phyloP scores from a whole-genome alignment of 1,140 invertebrate genomes.

The Drosophila athabasca region DNA sequence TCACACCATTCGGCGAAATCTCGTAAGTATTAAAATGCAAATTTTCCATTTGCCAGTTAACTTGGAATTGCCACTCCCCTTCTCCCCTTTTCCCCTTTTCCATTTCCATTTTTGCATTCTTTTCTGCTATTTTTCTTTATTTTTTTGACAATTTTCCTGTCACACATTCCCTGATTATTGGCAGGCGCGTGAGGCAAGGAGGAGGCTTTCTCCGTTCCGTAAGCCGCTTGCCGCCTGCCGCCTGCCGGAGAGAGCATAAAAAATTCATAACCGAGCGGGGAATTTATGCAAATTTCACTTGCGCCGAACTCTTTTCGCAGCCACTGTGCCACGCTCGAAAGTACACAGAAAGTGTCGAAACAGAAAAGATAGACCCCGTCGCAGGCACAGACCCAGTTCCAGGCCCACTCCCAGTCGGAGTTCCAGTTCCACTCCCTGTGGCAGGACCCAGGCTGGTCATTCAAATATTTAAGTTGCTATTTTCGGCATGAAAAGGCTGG shows the following conservation, averaged over 20 bases:
- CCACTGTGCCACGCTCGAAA: conserved; percentile 21
- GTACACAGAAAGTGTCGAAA: conserved; percentile 27
- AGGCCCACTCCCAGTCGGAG: too few species aligned
- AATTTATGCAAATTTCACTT: conserved; percentile 79
- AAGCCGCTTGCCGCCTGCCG: conserved; percentile 37
- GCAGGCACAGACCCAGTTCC: not conserved
- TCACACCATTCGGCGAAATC: conserved; percentile 98
- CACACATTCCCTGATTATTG: conserved; percentile 62
- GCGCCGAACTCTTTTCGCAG: conserved; percentile 68
- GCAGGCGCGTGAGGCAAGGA: conserved; percentile 49
- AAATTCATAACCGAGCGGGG: conserved; percentile 69
- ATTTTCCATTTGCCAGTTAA: conserved; percentile 71
- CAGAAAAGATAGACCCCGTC: not conserved
- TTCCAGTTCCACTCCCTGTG: too few species aligned
- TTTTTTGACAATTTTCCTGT: conserved; percentile 38
- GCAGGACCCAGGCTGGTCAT: conserved; percentile 7
- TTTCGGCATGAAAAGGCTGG: conserved; percentile 65
- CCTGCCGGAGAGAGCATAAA: conserved; percentile 62
- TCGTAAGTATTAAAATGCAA: conserved; percentile 87
- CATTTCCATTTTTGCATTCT: conserved; percentile 31
- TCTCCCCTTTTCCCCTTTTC: too few species aligned
- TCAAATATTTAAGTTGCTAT: conserved; percentile 75
- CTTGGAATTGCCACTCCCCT: conserved; percentile 54
- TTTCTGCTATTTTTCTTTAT: conserved; percentile 3
- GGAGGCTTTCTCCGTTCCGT: conserved; percentile 7